Evolutionary conservation across 2,797 vertebrate genomes (phyloP).

Genomic region (Diglossa cyanea): DNA sequence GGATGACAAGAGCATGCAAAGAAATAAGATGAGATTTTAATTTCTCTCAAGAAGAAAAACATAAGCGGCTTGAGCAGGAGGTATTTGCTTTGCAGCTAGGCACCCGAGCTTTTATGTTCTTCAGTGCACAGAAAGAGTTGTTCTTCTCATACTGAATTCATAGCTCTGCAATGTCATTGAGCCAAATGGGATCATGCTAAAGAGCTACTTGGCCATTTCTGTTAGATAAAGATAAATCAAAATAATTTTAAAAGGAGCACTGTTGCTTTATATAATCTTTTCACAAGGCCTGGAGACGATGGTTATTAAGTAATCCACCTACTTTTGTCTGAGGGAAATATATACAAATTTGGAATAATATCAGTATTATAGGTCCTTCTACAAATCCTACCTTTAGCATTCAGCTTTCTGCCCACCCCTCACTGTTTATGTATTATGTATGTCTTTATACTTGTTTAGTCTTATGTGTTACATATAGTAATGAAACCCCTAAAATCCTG

Average conservation of each 20-base stretch:
- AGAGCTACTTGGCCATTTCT: background rate
- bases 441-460: background rate
- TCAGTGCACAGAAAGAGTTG: background rate
- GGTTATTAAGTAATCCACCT: background rate
- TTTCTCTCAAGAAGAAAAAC: slow-evolving; percentile 21
- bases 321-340: background rate
- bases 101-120: background rate
- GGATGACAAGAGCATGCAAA: slow-evolving; percentile 29
- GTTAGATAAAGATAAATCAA: background rate
- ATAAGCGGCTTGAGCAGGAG: background rate
- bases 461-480: background rate
- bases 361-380: background rate
- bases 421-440: background rate
- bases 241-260: background rate
- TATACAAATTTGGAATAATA: background rate
- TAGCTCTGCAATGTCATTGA: background rate
- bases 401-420: background rate
- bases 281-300: background rate
- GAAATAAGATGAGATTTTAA: slow-evolving; percentile 21
- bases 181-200: background rate
- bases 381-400: background rate
- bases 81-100: slow-evolving; percentile 15
- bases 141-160: slow-evolving; percentile 3
- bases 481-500: background rate
- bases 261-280: background rate